Evolutionary conservation across 2,113 vertebrate species (phyloP).

Genomic region (Carettochelys insculpta): DNA sequence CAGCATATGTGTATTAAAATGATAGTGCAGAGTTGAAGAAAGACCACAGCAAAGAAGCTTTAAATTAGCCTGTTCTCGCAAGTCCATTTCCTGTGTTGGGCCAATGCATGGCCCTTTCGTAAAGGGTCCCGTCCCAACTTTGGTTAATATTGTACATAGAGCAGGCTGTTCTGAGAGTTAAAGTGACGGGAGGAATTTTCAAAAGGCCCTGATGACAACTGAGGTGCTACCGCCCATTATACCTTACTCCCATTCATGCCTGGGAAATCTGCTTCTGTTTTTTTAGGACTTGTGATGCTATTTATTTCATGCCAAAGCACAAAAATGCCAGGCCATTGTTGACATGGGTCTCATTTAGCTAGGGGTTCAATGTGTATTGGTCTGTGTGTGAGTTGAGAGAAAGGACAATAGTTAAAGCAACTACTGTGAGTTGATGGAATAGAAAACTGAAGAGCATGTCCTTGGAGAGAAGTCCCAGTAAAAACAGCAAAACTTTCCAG

Average conservation of each 20-base stretch:
- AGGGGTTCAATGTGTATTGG: not conserved
- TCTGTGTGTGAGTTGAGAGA: not conserved
- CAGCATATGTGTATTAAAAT: not conserved
- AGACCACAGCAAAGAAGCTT: not conserved
- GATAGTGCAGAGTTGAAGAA: not conserved
- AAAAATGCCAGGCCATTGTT: not conserved
- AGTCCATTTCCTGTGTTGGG: not conserved
- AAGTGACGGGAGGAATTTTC: not conserved
- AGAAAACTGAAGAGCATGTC: not conserved
- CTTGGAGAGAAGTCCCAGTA: conserved; percentile 22
- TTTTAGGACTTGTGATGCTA: not conserved
- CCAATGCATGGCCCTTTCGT: not conserved
- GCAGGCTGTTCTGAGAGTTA: not conserved
- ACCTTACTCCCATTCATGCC: not conserved
- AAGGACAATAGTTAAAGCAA: not conserved
- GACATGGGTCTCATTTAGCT: not conserved
- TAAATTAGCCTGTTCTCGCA: not conserved
- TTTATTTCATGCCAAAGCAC: not conserved
- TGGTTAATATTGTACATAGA: not conserved
- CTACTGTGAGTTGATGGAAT: not conserved
- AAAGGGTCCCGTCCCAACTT: not conserved
- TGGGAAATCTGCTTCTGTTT: not conserved
- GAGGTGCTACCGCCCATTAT: not conserved
- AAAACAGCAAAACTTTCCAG: not conserved
- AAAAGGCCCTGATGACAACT: not conserved